Percentiles rank a stretch among this genome's conserved stretches.
Conservation (phyloP, 2,113 vertebrate genomes). For the Laticauda laticaudata region DNA sequence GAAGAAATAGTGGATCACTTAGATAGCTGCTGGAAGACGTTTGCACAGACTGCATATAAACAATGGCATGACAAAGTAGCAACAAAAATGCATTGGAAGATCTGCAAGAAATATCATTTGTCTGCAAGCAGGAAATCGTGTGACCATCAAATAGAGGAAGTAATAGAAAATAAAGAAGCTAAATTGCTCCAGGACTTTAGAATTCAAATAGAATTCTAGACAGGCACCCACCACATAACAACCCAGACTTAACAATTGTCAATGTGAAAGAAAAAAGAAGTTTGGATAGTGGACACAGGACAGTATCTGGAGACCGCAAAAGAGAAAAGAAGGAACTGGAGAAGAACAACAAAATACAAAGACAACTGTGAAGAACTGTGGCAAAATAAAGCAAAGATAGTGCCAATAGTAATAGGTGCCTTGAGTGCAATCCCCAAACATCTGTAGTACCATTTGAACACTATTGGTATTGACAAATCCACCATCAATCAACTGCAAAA, state of each 20-base stretch:
- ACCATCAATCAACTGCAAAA: background rate
- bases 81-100: background rate
- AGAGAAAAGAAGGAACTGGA: background rate
- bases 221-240: background rate
- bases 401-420: background rate
- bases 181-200: background rate
- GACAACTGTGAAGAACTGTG: background rate
- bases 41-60: background rate
- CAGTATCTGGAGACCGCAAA: background rate
- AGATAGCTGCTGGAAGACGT: background rate
- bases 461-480: background rate
- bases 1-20: background rate
- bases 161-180: background rate
- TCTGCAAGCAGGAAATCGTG: background rate
- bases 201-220: background rate
- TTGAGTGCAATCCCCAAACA: background rate
- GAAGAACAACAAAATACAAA: background rate
- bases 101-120: background rate
- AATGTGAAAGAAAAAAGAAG: background rate
- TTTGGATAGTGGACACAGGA: background rate
- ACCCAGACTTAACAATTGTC: background rate
- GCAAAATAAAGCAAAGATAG: background rate
- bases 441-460: background rate
- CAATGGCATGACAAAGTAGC: background rate
- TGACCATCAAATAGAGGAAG: background rate